phyloP scores from a whole-genome alignment of 2,113 vertebrate genomes.

The Gymnobelideus leadbeateri region DNA sequence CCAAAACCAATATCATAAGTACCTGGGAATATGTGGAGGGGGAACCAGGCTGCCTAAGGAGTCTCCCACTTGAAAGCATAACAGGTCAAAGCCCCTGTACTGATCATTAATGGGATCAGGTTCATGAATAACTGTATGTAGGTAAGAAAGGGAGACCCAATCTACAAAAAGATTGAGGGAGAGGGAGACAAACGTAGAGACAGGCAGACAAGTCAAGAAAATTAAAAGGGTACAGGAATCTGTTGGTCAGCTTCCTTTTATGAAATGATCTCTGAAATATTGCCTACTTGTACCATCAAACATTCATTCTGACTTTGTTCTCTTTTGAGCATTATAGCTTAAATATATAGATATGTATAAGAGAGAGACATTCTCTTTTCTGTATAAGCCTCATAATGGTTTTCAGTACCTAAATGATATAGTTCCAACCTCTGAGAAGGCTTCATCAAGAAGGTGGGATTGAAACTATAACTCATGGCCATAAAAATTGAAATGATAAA shows the following conservation, averaged over 20 bases:
- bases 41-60: background rate
- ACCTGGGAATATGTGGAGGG: background rate
- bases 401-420: background rate
- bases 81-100: background rate
- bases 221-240: background rate
- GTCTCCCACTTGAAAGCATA: background rate
- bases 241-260: background rate
- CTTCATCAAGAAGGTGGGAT: background rate
- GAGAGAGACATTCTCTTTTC: background rate
- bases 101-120: background rate
- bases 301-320: background rate
- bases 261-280: conserved; percentile 23
- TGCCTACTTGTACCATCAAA: background rate
- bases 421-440: background rate
- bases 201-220: background rate
- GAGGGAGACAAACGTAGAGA: background rate
- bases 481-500: background rate
- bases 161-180: background rate
- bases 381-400: background rate
- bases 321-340: background rate
- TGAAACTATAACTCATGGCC: background rate
- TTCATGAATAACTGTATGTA: background rate
- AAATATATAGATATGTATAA: background rate
- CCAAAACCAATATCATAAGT: background rate
- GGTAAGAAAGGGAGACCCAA: background rate